These are phyloP conservation scores for Sylvia borin DNA, from an alignment of 2,797 vertebrate genomes.

Conservation along the genomic window DNA sequence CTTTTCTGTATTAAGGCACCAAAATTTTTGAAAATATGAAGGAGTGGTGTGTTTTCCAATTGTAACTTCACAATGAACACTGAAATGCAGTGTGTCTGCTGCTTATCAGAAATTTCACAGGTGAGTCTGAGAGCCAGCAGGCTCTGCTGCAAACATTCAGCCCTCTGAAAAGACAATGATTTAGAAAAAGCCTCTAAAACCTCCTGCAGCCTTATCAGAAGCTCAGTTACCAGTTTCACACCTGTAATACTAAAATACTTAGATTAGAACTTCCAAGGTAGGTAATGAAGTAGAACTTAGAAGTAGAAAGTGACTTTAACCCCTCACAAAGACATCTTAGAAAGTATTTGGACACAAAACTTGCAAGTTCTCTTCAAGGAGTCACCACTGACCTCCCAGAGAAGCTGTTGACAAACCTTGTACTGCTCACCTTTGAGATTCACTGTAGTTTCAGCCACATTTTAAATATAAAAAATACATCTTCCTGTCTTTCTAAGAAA, in stretches of 20 bases:
- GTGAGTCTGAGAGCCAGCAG: neutral
- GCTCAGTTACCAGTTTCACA: neutral
- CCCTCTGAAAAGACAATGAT: neutral
- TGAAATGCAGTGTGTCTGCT: neutral
- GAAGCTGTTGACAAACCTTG: neutral
- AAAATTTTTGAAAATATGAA: neutral
- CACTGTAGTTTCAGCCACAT: neutral
- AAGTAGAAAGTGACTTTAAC: neutral
- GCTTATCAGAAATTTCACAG: neutral
- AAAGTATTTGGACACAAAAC: neutral
- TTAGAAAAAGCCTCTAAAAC: neutral
- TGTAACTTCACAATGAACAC: neutral
- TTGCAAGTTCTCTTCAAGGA: neutral
- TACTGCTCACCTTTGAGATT: neutral
- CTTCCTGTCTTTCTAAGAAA: neutral
- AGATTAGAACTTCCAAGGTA: neutral
- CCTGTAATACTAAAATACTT: neutral
- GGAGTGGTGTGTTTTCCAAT: neutral
- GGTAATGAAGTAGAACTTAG: neutral
- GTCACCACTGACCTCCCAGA: neutral
- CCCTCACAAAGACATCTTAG: neutral
- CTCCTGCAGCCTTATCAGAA: neutral
- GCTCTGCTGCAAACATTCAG: neutral
- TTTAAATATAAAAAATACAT: neutral
- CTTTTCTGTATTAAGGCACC: neutral